A percentile compares a stretch with the other conserved stretches of the same genome.
Conservation (phyloP, 2,888 invertebrate species). For the Cryptus armator region DNA sequence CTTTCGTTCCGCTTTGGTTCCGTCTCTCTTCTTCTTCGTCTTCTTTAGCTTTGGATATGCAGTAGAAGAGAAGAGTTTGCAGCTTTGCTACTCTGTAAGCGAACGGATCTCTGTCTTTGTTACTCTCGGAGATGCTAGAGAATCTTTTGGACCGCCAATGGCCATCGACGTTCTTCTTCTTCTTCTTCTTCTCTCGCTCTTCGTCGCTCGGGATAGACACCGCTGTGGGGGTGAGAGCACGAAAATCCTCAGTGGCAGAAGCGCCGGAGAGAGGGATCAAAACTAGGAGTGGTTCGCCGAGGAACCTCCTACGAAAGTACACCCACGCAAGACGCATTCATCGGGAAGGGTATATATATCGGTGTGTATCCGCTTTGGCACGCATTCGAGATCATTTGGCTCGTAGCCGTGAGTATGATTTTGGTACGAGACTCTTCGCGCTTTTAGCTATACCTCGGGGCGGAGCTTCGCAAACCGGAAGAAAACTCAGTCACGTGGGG, state of each 20-base stretch:
- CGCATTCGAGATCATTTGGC: constrained; percentile 41
- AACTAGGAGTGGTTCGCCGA: constrained; percentile 77
- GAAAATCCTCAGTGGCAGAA: constrained; percentile 62
- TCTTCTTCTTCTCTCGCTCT: constrained; percentile 63
- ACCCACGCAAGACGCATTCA: constrained; percentile 76
- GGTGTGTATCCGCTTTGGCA: constrained; percentile 31
- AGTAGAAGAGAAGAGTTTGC: constrained; percentile 1
- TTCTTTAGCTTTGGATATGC: not conserved
- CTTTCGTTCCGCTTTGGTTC: constrained; percentile 39
- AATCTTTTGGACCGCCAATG: constrained; percentile 43
- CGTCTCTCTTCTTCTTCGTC: constrained; percentile 35
- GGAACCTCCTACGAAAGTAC: constrained; percentile 80
- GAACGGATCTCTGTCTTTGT: constrained; percentile 49
- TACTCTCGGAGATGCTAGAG: not conserved
- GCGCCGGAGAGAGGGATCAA: constrained; percentile 62
- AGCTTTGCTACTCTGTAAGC: not conserved
- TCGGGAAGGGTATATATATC: not conserved
- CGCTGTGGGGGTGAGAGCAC: constrained; percentile 29
- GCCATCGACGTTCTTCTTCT: constrained; percentile 37
- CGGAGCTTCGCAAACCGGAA: constrained; percentile 62
- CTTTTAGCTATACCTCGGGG: constrained; percentile 43
- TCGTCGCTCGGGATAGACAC: constrained; percentile 17
- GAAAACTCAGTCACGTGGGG: constrained; percentile 5
- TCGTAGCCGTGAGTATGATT: constrained; percentile 39
- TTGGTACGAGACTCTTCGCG: constrained; percentile 42